phyloP scores from a whole-genome alignment of 1,140 invertebrate genomes.

The Rhizoglyphus robini region DNA sequence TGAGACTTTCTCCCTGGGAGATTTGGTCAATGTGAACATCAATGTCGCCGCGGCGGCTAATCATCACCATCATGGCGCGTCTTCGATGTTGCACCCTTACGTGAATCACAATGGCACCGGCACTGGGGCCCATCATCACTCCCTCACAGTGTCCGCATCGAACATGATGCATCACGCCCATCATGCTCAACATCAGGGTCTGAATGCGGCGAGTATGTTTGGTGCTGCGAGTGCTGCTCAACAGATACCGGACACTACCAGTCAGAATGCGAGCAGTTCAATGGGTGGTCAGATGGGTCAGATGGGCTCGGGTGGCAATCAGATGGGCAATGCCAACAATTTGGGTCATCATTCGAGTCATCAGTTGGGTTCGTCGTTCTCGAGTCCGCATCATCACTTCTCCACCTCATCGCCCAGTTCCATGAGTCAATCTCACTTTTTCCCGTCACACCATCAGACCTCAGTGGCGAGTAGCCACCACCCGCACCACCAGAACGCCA shows the following conservation, averaged over 20 bases:
- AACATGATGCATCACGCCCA: background rate
- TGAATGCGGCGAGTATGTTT: background rate
- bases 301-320: too few relatives aligned
- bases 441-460: background rate
- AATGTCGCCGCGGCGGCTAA: background rate
- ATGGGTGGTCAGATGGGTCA: background rate
- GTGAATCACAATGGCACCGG: background rate
- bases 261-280: background rate
- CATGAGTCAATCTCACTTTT: background rate
- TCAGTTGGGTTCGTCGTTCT: background rate
- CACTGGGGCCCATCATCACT: background rate
- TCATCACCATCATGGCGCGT: background rate
- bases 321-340: background rate
- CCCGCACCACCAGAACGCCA: background rate
- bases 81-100: background rate
- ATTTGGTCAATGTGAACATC: conserved; percentile 10
- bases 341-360: background rate
- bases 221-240: too few relatives aligned
- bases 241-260: conserved; percentile 12
- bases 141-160: background rate
- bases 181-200: background rate
- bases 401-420: background rate
- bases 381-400: background rate
- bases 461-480: background rate
- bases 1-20: background rate